Evolutionary conservation across 2,113 vertebrate genomes (phyloP).

Genomic region (Heterotis niloticus): DNA sequence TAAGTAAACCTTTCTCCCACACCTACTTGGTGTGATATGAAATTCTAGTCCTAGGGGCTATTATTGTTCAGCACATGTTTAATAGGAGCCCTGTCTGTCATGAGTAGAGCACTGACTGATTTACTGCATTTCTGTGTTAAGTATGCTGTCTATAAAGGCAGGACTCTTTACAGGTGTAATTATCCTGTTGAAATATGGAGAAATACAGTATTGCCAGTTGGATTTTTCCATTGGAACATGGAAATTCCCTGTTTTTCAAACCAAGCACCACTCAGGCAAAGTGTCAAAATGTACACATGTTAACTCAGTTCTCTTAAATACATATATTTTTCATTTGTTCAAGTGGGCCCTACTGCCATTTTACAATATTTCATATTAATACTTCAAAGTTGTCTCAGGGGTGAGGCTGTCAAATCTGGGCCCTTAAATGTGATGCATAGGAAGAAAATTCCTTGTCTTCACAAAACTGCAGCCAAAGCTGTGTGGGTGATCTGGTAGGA

Average conservation of each 20-base stretch:
- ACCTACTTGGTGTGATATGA: slow-evolving; percentile 2
- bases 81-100: slow-evolving; percentile 10
- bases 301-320: too few relatives aligned
- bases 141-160: not conserved
- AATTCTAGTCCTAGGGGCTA: not conserved
- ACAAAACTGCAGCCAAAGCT: not conserved
- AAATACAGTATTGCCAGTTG: not conserved
- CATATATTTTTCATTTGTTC: too few relatives aligned
- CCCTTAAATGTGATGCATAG: too few relatives aligned
- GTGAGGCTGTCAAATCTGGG: too few relatives aligned
- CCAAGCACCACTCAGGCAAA: slow-evolving; percentile 7
- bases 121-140: slow-evolving; percentile 12
- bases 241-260: slow-evolving; percentile 14
- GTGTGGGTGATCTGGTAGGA: too few relatives aligned
- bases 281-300: slow-evolving; percentile 1
- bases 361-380: not conserved
- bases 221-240: not conserved
- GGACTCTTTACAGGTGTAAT: not conserved
- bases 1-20: not conserved
- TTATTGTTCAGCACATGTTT: slow-evolving; percentile 6
- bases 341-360: too few relatives aligned
- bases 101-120: slow-evolving; percentile 16
- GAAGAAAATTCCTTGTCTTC: too few relatives aligned
- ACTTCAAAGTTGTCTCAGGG: not conserved
- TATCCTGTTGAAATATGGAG: slow-evolving; percentile 12